Conservation (phyloP, 1,140 invertebrate genomes). For the Camponotus vicinus region DNA sequence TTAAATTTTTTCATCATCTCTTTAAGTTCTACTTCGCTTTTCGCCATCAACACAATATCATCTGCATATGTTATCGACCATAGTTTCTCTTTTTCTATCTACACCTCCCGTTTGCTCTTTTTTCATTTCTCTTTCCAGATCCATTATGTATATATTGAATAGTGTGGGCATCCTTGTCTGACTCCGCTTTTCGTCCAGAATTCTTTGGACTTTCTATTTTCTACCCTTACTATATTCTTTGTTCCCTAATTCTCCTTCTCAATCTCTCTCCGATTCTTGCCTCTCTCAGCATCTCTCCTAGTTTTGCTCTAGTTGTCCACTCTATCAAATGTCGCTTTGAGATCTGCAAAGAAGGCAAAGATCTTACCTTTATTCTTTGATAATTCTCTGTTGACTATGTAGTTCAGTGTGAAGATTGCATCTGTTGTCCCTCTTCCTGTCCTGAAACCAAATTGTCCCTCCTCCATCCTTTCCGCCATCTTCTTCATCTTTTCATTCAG, state of each 20-base stretch:
- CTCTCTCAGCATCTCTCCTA: too few relatives aligned
- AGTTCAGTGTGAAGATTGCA: background rate
- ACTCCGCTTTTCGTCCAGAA: background rate
- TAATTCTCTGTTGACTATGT: background rate
- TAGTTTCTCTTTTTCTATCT: background rate
- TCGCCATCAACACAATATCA: background rate
- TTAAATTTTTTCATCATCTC: background rate
- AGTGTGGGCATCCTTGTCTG: background rate
- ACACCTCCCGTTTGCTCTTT: background rate
- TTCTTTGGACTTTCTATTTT: background rate
- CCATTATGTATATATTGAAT: background rate
- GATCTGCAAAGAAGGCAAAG: too few relatives aligned
- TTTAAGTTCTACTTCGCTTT: background rate
- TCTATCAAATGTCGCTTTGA: too few relatives aligned
- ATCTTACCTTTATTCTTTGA: background rate
- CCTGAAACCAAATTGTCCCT: constrained; percentile 6
- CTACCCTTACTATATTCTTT: background rate
- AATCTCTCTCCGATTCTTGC: background rate
- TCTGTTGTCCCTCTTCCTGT: background rate
- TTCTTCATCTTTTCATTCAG: constrained; percentile 2
- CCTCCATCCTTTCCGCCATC: background rate
- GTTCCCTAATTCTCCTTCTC: background rate
- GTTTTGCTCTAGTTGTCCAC: too few relatives aligned
- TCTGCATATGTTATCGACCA: background rate
- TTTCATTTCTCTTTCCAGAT: background rate